Base-by-base conservation (phyloP, 2,113 vertebrate species). In the Psittacara wagleri region DNA sequence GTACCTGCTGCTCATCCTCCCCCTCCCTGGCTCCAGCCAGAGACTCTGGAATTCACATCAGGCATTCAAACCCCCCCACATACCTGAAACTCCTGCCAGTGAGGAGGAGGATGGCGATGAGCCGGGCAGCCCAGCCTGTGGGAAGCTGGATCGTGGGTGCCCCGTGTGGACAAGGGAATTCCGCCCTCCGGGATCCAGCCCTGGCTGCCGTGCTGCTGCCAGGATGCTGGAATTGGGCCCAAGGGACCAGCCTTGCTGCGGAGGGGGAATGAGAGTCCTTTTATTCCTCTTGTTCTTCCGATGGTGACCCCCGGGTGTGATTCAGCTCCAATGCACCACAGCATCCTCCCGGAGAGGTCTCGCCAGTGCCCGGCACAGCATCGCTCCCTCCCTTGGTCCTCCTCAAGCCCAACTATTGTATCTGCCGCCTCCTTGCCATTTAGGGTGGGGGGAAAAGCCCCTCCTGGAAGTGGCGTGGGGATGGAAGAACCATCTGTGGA, bases 321-420 rank as follows among this genome's bases (percentile, higher is more conserved):
- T 57, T 66, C 51, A 12, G 52, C 81, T 52, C 4, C 2, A 13
- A 23, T 0, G 4, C 18, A 2, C 8, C 1, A 2, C 0, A 1
- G 55, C 23, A 22, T 44, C 62, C 17, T 69, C 17, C 31, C 2
- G 1, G n/a, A 27, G 39, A 14, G 14, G 19, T 59, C 31, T 55
- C 4, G 1, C 27, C 17, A 8, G 39, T 5, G 0, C 41, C 3
- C 0, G 1, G 7, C 33, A 3, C 1, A 1, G 18, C 15, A 19
- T 37, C 59, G 46, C 59, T 46, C 31, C 5, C 3, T 4, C 16
- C 14, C 13, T 5, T 7, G 27, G 15, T 33, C 35, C 39, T 46
- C 39, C 22, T 44, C 33, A 4, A 49, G 33, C 64, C 44, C 28
- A 2, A 17, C 51, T 59, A 7, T 37, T 55, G 39, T 55, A 64